These are phyloP conservation scores for Bombus consobrinus DNA, from an alignment of 1,140 invertebrate genomes.

Conservation along the genomic window DNA sequence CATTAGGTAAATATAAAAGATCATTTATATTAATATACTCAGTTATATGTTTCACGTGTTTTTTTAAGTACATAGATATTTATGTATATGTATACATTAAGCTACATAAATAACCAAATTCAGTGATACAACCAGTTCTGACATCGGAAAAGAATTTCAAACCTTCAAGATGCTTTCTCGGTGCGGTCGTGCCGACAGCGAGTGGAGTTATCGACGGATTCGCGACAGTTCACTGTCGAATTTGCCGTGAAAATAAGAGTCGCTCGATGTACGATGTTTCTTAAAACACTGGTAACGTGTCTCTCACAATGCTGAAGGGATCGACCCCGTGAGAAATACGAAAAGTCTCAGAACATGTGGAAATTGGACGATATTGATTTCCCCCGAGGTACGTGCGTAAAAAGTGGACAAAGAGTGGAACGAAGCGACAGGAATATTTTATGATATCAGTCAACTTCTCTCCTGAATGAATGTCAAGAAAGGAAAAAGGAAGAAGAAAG, in stretches of 20 bases:
- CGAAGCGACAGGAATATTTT: conserved; percentile 42
- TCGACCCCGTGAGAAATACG: conserved; percentile 50
- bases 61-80: too few relatives aligned
- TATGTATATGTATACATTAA: neutral
- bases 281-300: conserved; percentile 21
- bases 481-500: too few relatives aligned
- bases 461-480: conserved; percentile 33
- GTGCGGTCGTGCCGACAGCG: neutral
- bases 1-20: too few relatives aligned
- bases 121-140: neutral
- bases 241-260: neutral
- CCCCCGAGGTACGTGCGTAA: conserved; percentile 31
- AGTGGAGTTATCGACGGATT: neutral
- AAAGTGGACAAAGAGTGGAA: conserved; percentile 38
- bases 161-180: neutral
- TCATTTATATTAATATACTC: too few relatives aligned
- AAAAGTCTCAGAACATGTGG: conserved; percentile 26
- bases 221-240: neutral
- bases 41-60: too few relatives aligned
- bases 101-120: neutral
- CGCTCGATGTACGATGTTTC: neutral
- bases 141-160: neutral
- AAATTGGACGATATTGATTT: conserved; percentile 57
- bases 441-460: conserved; percentile 37
- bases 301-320: conserved; percentile 11